Percentiles rank a stretch among this genome's conserved stretches.
phyloP scores from a whole-genome alignment of 2,113 vertebrate species.

The Bagarius yarrelli region DNA sequence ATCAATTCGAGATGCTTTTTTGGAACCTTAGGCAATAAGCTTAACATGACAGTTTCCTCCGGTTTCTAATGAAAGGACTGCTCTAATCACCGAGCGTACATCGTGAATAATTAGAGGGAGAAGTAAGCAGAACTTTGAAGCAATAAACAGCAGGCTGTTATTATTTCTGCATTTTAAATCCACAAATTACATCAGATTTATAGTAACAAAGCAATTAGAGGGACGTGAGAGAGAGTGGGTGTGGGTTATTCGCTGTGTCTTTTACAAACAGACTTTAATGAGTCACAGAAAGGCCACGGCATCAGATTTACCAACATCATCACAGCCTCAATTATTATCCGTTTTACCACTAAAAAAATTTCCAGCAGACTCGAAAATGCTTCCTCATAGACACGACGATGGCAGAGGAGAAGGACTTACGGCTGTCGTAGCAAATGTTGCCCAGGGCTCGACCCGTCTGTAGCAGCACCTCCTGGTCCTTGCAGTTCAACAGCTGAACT shows the following conservation, averaged over 20 bases:
- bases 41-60: no score
- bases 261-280: not conserved
- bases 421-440: slow-evolving; percentile 99
- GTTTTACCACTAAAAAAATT: not conserved
- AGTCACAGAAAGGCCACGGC: slow-evolving; percentile 8
- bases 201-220: slow-evolving; percentile 38
- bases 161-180: slow-evolving; percentile 26
- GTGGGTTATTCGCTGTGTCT: not conserved
- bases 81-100: not conserved
- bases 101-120: not conserved
- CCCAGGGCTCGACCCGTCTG: slow-evolving; percentile 96
- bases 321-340: not conserved
- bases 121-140: slow-evolving; percentile 15
- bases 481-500: slow-evolving; percentile 87
- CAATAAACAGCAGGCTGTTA: slow-evolving; percentile 2
- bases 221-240: slow-evolving; percentile 20
- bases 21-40: no score
- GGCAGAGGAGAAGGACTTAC: slow-evolving; percentile 77
- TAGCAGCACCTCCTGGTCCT: slow-evolving; percentile 93
- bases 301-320: slow-evolving; percentile 7
- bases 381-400: not conserved
- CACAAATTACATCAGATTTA: slow-evolving; percentile 22
- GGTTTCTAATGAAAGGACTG: not conserved
- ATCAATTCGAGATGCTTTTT: no score
- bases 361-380: slow-evolving; percentile 7